Percentiles rank a stretch among this genome's conserved stretches.
Conservation (phyloP, 2,888 invertebrate genomes). For the Lasius fuliginosus region DNA sequence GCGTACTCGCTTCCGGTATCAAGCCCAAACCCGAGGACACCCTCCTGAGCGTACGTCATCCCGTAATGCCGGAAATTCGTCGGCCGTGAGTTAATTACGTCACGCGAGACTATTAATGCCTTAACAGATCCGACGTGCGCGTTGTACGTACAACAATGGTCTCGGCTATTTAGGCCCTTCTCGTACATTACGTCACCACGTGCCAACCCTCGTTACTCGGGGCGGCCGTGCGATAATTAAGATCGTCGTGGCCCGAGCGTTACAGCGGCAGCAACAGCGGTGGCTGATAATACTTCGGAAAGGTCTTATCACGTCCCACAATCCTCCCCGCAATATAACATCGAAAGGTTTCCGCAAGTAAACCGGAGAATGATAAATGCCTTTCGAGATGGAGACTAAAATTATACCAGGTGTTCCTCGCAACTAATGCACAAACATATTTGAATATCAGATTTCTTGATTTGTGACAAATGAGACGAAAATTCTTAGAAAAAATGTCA, state of each 20-base stretch:
- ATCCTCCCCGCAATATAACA: conserved; percentile 27
- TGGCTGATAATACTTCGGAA: conserved; percentile 64
- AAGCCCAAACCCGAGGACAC: conserved; percentile 20
- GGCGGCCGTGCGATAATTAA: conserved; percentile 78
- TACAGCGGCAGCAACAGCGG: conserved; percentile 18
- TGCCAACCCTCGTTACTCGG: conserved; percentile 78
- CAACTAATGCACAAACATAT: neutral
- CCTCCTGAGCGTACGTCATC: conserved; percentile 54
- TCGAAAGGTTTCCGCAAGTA: conserved; percentile 35
- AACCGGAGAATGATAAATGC: conserved; percentile 1
- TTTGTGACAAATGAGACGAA: neutral
- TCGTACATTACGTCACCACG: conserved; percentile 74
- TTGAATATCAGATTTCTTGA: neutral
- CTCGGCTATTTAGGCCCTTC: conserved; percentile 77
- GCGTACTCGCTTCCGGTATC: conserved; percentile 30
- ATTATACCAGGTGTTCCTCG: neutral
- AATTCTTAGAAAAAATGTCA: neutral
- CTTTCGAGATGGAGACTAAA: neutral
- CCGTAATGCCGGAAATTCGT: conserved; percentile 79
- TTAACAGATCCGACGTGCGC: conserved; percentile 69
- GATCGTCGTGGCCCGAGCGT: conserved; percentile 67
- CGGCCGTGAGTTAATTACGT: conserved; percentile 81
- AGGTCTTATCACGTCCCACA: conserved; percentile 63
- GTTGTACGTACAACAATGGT: conserved; percentile 75
- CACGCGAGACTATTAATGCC: conserved; percentile 81